These are phyloP conservation scores for Leptosomus discolor DNA, from an alignment of 2,113 vertebrate genomes.

Conservation along the genomic window DNA sequence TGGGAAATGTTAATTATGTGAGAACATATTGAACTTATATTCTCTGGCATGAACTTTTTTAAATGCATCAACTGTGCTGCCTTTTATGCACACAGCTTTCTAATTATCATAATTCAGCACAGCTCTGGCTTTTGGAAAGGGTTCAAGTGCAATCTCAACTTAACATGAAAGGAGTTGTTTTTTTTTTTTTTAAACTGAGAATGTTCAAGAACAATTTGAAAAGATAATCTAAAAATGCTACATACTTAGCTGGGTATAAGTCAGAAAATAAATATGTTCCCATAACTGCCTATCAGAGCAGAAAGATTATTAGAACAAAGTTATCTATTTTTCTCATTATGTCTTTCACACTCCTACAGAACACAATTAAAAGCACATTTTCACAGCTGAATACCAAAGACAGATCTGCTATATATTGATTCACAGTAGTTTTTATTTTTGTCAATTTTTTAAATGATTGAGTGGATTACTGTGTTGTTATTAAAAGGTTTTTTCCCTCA, in stretches of 20 bases:
- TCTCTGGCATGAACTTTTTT: conserved; percentile 77
- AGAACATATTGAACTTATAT: conserved; percentile 83
- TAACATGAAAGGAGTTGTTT: conserved; percentile 72
- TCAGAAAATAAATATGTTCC: conserved; percentile 23
- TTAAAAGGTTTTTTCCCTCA: not conserved
- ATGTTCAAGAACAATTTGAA: conserved; percentile 73
- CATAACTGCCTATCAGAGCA: conserved; percentile 34
- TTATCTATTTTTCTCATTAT: not conserved
- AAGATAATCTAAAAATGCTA: conserved; percentile 71
- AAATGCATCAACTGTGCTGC: conserved; percentile 74
- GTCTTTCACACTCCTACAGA: not conserved
- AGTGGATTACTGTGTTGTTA: not conserved
- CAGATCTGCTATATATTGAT: not conserved
- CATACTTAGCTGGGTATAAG: conserved; percentile 49
- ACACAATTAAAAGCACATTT: conserved; percentile 4
- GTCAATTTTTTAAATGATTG: not conserved
- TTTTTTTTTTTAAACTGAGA: conserved; percentile 22
- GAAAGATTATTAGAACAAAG: conserved; percentile 38
- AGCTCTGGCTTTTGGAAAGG: conserved; percentile 73
- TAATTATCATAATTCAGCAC: conserved; percentile 83
- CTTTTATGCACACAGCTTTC: conserved; percentile 78
- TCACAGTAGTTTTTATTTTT: conserved; percentile 6
- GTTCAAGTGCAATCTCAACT: conserved; percentile 79
- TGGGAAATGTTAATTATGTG: conserved; percentile 82
- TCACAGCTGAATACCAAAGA: not conserved